Evolutionary conservation across 1,140 invertebrate species (phyloP).

Genomic region (Batillaria attramentaria): DNA sequence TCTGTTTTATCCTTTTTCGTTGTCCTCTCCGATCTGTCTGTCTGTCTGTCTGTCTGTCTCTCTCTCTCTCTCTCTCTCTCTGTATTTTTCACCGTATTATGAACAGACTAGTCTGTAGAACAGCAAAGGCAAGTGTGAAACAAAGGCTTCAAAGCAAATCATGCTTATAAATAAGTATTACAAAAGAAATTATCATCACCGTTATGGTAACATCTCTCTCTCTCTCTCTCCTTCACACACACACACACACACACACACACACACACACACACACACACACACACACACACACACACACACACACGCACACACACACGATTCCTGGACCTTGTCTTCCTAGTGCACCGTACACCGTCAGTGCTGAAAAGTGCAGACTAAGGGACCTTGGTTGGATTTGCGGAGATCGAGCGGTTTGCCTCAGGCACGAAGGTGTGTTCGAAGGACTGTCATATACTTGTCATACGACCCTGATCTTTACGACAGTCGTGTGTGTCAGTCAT

Average conservation of each 20-base stretch:
- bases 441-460: too few relatives aligned
- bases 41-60: background rate
- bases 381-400: too few relatives aligned
- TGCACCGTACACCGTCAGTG: too few relatives aligned
- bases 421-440: too few relatives aligned
- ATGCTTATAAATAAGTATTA: background rate
- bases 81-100: background rate
- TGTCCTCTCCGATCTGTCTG: background rate
- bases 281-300: background rate
- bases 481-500: too few relatives aligned
- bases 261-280: background rate
- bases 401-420: too few relatives aligned
- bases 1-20: too few relatives aligned
- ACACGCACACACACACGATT: background rate
- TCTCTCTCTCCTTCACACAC: background rate
- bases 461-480: too few relatives aligned
- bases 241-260: background rate
- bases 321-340: too few relatives aligned
- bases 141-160: too few relatives aligned
- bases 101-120: background rate
- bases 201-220: background rate
- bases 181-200: background rate
- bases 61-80: background rate
- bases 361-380: too few relatives aligned
- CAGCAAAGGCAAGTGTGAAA: too few relatives aligned